Percentiles rank a stretch among this genome's conserved stretches.
phyloP scores from a whole-genome alignment of 2,113 vertebrate species.

The Anseranas semipalmata region DNA sequence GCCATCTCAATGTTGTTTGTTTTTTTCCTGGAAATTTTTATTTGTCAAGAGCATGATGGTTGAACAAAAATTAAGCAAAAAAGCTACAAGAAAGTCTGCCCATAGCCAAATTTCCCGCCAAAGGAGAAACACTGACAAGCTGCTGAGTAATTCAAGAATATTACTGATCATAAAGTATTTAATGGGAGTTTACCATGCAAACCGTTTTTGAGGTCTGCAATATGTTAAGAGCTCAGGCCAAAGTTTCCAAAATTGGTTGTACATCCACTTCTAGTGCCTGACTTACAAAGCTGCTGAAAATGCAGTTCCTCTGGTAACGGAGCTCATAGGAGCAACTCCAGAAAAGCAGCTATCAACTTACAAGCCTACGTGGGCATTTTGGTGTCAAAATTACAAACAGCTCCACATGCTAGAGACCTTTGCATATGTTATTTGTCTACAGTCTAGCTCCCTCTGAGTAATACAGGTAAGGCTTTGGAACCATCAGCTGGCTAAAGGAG shows the following conservation, averaged over 20 bases:
- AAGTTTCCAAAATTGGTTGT: not conserved
- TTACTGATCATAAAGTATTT: not conserved
- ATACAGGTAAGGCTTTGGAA: not conserved
- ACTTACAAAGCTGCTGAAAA: not conserved
- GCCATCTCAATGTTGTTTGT: not conserved
- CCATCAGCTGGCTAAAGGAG: not conserved
- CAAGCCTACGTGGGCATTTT: not conserved
- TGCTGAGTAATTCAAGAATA: not conserved
- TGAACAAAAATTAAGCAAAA: not conserved
- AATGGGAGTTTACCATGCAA: not conserved
- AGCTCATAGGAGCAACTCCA: not conserved
- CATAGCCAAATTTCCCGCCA: not conserved
- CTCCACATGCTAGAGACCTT: not conserved
- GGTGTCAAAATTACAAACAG: not conserved
- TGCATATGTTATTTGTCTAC: not conserved
- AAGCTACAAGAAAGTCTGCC: not conserved
- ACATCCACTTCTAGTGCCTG: not conserved
- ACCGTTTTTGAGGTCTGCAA: not conserved
- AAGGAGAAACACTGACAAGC: not conserved
- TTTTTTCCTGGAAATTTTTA: not conserved
- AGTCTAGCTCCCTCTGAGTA: not conserved
- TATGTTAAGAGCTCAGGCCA: not conserved
- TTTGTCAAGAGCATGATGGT: not conserved
- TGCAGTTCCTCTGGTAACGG: not conserved
- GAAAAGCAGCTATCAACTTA: not conserved